These are phyloP conservation scores for Geotrypetes seraphini DNA, from an alignment of 2,797 vertebrate genomes.

Conservation along the genomic window DNA sequence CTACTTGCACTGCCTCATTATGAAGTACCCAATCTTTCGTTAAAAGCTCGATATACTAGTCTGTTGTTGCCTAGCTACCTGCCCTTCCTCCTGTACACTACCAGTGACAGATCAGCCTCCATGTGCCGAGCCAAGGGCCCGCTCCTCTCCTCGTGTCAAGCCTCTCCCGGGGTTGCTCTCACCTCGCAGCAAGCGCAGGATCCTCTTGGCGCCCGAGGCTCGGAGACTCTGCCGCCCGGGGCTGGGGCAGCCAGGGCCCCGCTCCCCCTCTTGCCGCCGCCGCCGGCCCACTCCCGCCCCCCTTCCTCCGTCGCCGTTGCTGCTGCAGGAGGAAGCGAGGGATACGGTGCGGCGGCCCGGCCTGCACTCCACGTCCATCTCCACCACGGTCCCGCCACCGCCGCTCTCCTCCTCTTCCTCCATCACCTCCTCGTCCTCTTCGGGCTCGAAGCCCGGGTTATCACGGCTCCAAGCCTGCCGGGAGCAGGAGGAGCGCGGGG, in stretches of 20 bases:
- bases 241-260: not conserved
- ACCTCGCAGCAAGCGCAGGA: conserved; percentile 80
- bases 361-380: conserved; percentile 79
- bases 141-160: too few species aligned
- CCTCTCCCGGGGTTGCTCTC: too few species aligned
- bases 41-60: too few species aligned
- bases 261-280: conserved; percentile 52
- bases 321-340: conserved; percentile 34
- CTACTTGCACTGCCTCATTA: too few species aligned
- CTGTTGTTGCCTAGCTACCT: too few species aligned
- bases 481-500: conserved; percentile 69
- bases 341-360: conserved; percentile 56
- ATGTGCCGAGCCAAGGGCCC: too few species aligned
- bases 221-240: conserved; percentile 35
- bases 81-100: too few species aligned
- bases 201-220: conserved; percentile 59
- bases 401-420: conserved; percentile 48
- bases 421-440: conserved; percentile 69
- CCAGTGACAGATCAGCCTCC: too few species aligned
- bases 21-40: too few species aligned
- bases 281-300: conserved; percentile 27
- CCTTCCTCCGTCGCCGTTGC: conserved; percentile 22
- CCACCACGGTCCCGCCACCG: conserved; percentile 55
- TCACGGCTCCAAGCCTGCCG: conserved; percentile 91
- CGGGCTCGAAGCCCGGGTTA: conserved; percentile 87